Base-by-base conservation (phyloP, 2,113 vertebrate species). In the Corythoichthys haematopterus region DNA sequence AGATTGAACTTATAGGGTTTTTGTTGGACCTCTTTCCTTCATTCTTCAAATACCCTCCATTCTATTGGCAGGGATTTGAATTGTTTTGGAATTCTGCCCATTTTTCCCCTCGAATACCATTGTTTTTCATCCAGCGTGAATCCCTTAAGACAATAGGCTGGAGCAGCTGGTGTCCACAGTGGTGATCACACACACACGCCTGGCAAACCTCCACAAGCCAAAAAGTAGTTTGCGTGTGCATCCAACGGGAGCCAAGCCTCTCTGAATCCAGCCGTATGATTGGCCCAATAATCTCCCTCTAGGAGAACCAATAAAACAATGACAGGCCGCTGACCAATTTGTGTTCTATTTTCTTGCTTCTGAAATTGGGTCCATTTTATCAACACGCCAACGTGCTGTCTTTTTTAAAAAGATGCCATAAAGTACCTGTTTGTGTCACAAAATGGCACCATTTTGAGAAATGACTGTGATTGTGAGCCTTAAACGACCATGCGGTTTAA, bases 381-480 rank as follows among this genome's bases (percentile, higher is more conserved):
- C 52, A 28, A 55, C 52, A 55, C 11, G n/a, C 52, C 20, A 55
- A 55, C 28, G 52, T 2, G 7, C 8, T 3, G 8, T 55, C 10
- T 33, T 28, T 57, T 56, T 57, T 36, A 14, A 37, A 14, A 57
- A 14, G 33, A 33, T 57, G 55, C 55, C 13, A 36, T 57, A 57
- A 57, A 57, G 55, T 57, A 57, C 55, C 55, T 57, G 55, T 57
- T 57, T 57, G 55, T 57, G 33, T 36, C 12, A 15, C 55, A 36
- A 55, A 57, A 57, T 37, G 55, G 55, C 20, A 5, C 28, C 33
- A 12, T 57, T 36, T 36, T 6, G 55, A 36, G 55, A 36, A 36
- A 57, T 57, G 55, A 57, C 35, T 57, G 55, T 57, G 55, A 36
- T 57, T 57, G 28, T 12, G 12, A 57, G 55, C 33, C 20, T 36